Percentiles rank a stretch among this genome's conserved stretches.
These are phyloP conservation scores for Brachynemurus nebulosus DNA, from an alignment of 2,888 invertebrate genomes.

Conservation along the genomic window DNA sequence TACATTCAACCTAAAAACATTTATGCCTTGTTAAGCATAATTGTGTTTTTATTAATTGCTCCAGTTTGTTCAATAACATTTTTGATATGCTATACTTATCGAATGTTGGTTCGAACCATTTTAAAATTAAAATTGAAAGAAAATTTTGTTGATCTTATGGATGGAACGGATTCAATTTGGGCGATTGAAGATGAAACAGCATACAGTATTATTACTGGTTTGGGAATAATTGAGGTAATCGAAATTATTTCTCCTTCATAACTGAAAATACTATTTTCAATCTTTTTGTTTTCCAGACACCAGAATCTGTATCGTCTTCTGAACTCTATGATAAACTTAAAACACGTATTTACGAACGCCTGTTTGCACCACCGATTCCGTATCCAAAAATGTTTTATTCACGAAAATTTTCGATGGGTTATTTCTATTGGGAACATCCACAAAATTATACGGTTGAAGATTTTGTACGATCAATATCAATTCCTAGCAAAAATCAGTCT, in stretches of 20 bases:
- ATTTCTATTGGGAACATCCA: conserved; percentile 36
- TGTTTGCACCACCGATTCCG: conserved; percentile 15
- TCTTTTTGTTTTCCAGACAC: not conserved
- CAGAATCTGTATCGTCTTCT: conserved; percentile 9
- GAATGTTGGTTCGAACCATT: conserved; percentile 14
- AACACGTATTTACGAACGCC: conserved; percentile 13
- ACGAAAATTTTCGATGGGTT: conserved; percentile 33
- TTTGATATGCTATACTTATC: too few relatives aligned
- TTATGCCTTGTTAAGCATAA: too few relatives aligned
- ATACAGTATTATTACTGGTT: conserved; percentile 35
- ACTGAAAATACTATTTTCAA: not conserved
- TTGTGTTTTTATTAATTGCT: too few relatives aligned
- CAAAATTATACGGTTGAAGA: conserved; percentile 29
- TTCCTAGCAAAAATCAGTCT: conserved; percentile 18
- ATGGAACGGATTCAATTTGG: conserved; percentile 40
- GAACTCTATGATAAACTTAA: conserved; percentile 18
- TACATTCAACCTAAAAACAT: too few relatives aligned
- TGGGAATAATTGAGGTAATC: conserved; percentile 33
- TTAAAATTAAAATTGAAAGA: conserved; percentile 22
- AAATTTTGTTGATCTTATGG: conserved; percentile 33
- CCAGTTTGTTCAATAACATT: too few relatives aligned
- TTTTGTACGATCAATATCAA: conserved; percentile 28
- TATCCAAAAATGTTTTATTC: conserved; percentile 33
- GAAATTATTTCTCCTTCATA: not conserved
- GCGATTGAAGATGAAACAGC: conserved; percentile 32